Percentiles rank a stretch among this genome's conserved stretches.
These are phyloP conservation scores for Upupa epops DNA, from an alignment of 2,113 vertebrate genomes.

Conservation along the genomic window DNA sequence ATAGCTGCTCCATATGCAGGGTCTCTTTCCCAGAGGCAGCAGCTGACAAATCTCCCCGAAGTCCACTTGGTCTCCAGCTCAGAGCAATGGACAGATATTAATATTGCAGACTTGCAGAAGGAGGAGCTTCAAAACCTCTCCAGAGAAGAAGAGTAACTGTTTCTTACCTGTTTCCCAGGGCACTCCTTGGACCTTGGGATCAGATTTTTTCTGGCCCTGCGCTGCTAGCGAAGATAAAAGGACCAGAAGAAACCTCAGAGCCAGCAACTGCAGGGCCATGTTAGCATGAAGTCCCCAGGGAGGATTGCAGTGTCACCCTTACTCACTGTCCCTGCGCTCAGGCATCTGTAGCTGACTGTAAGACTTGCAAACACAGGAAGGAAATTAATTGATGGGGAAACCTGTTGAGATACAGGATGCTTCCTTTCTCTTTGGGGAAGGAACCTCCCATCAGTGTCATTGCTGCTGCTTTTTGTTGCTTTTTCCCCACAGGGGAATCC, in stretches of 20 bases:
- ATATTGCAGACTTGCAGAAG: fast-evolving
- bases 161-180: constrained; percentile 21
- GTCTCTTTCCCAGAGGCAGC: not conserved
- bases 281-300: not conserved
- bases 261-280: not conserved
- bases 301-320: not conserved
- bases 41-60: not conserved
- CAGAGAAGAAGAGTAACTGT: not conserved
- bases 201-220: not conserved
- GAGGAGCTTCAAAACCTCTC: not conserved
- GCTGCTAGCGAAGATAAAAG: not conserved
- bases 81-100: not conserved
- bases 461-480: not conserved
- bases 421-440: not conserved
- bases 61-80: fast-evolving
- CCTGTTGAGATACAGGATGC: not conserved
- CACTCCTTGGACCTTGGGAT: not conserved
- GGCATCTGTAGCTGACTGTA: not conserved
- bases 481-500: not conserved
- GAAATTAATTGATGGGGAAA: not conserved
- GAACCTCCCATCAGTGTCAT: not conserved
- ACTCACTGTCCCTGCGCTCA: not conserved
- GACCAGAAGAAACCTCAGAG: not conserved
- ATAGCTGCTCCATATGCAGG: not conserved
- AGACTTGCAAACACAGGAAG: not conserved